A percentile compares a stretch with the other conserved stretches of the same genome.
Conservation (phyloP, 92 coral and sea anemone species). For the Zoanthus sansibaricus region DNA sequence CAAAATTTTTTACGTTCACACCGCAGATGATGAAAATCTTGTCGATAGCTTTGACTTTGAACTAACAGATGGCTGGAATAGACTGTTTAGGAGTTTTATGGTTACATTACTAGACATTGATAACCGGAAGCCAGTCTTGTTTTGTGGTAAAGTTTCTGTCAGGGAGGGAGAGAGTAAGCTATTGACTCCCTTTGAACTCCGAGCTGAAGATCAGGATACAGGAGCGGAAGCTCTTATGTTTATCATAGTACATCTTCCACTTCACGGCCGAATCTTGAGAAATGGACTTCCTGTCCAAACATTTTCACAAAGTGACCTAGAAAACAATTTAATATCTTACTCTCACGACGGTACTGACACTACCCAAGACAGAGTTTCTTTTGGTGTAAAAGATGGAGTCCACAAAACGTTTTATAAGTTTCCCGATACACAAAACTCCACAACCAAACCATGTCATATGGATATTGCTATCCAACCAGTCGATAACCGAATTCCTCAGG, state of each 20-base stretch:
- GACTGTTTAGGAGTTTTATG: constrained; percentile 68
- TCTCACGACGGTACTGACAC: constrained; percentile 98
- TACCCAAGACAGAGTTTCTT: constrained; percentile 71
- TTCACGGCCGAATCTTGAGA: constrained; percentile 84
- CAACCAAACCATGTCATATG: constrained; percentile 73
- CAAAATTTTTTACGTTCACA: constrained; percentile 87
- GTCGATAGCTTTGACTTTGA: constrained; percentile 95
- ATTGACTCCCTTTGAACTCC: constrained; percentile 88
- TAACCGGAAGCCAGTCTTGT: constrained; percentile 85
- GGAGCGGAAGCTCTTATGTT: constrained; percentile 67
- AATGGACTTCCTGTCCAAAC: constrained; percentile 66
- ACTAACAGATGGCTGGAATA: constrained; percentile 89
- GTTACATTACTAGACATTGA: constrained; percentile 86
- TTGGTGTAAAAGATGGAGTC: constrained; percentile 80
- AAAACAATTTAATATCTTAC: constrained; percentile 79
- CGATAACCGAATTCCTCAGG: constrained; percentile 90
- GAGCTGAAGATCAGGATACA: constrained; percentile 94
- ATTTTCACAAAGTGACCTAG: constrained; percentile 89
- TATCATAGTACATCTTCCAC: constrained; percentile 82
- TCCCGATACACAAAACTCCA: constrained; percentile 70
- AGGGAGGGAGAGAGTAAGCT: constrained; percentile 81
- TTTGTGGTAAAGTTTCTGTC: constrained; percentile 60
- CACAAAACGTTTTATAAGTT: constrained; percentile 78
- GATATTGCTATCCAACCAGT: constrained; percentile 72
- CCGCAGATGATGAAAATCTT: constrained; percentile 82